Evolutionary conservation across 2,113 vertebrate genomes (phyloP), one percentile per base, ranked within the genome.

Genomic region (Ellobius talpinus): DNA sequence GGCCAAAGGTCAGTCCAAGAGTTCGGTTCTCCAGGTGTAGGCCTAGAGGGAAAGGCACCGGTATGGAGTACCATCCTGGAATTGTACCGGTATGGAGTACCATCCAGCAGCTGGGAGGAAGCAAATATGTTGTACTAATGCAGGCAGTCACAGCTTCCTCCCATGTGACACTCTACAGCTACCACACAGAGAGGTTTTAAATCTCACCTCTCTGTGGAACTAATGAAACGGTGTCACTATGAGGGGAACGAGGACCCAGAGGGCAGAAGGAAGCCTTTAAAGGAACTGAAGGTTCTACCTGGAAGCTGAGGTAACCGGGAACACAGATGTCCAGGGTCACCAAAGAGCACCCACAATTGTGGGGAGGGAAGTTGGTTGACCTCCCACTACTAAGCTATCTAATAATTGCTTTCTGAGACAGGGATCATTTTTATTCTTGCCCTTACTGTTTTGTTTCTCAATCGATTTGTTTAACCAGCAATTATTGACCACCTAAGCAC

Each of bases 171-270:
- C 91, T 79, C 92, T 95, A 77, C 73, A 97, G 97, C 92, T 97
- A 97, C 95, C 94, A 96, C 96, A 95, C 91, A 92, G 91, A 97
- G 93, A 95, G 95, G 96, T 91, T 98, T 94, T 97, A 97, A 98
- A 98, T 97, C 97, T 97, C 96, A 95, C 79, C 68, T 96, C 92
- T 96, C 96, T 79, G 82, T 85, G 85, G 87, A 97, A 76, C 93
- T 97, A 97, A 97, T 97, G 96, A 97, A 86, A 93, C 47, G 88
- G 85, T 97, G 86, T 97, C 97, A 94, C 95, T 90, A 39, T 42
- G 33, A 50, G 65, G 61, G 88, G 78, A 33, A 94, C 94, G 88
- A 63, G 91, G 93, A 92, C 68, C 66, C 63, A 87, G 23, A 2
- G 42, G 94, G 70, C 39, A 94, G 73, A 50, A 95, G 86, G 81